phyloP scores from a whole-genome alignment of 2,888 invertebrate genomes.

The Himalopsyche kuldschensis region DNA sequence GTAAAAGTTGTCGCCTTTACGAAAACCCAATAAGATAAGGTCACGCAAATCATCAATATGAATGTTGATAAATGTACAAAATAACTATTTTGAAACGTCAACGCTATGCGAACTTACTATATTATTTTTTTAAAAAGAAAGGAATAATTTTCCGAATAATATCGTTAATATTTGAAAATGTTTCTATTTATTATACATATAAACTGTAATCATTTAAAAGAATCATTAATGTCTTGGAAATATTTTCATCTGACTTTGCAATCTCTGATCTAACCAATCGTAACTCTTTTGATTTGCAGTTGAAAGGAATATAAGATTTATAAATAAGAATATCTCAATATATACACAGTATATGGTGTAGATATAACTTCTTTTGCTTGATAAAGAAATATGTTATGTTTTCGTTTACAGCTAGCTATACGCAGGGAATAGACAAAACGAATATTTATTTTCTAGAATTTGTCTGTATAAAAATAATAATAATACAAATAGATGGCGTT shows the following conservation, averaged over 20 bases:
- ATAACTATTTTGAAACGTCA: no score
- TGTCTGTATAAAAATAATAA: neutral
- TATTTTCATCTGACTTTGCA: neutral
- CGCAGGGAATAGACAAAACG: neutral
- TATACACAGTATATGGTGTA: neutral
- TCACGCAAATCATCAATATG: no score
- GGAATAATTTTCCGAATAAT: no score
- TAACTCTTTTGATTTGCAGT: slow-evolving; percentile 1
- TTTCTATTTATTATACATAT: no score
- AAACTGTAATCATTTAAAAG: no score
- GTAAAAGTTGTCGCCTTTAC: no score
- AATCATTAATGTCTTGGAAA: no score
- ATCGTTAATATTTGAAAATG: no score
- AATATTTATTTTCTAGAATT: neutral
- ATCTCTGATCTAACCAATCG: neutral
- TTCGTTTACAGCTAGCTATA: neutral
- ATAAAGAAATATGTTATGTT: neutral
- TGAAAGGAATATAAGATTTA: neutral
- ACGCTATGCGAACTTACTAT: no score
- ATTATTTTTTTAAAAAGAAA: no score
- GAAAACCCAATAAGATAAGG: no score
- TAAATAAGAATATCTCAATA: neutral
- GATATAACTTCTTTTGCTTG: neutral
- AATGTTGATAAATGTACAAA: no score
- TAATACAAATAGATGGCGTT: neutral